phyloP scores from a whole-genome alignment of 1,140 invertebrate species.

The Macrocentrus cingulum region DNA sequence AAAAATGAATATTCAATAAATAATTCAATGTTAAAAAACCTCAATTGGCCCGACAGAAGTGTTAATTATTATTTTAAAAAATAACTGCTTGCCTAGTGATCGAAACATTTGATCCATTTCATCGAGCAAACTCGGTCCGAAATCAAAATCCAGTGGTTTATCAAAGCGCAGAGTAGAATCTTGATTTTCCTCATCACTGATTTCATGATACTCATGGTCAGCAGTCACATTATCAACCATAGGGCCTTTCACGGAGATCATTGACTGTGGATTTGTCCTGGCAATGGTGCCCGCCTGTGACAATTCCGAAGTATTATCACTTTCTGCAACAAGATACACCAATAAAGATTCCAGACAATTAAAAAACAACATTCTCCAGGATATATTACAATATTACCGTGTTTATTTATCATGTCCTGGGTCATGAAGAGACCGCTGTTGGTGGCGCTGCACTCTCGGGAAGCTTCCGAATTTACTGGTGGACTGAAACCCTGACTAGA shows the following conservation, averaged over 20 bases:
- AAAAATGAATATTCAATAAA: neutral
- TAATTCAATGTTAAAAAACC: neutral
- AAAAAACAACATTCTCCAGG: neutral
- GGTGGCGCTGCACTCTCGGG: slow-evolving; percentile 45
- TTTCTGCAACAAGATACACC: slow-evolving; percentile 38
- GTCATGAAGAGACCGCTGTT: slow-evolving; percentile 38
- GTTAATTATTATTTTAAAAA: slow-evolving; percentile 7
- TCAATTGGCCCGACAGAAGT: too few relatives aligned
- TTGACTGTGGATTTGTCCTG: slow-evolving; percentile 39
- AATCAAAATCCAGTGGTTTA: slow-evolving; percentile 71
- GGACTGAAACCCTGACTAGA: slow-evolving; percentile 51
- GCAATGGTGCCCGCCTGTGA: slow-evolving; percentile 40
- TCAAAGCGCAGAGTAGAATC: slow-evolving; percentile 55
- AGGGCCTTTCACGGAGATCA: slow-evolving; percentile 37
- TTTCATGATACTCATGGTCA: slow-evolving; percentile 89
- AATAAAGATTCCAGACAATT: slow-evolving; percentile 4
- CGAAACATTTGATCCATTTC: slow-evolving; percentile 95
- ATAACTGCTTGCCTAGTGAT: slow-evolving; percentile 61
- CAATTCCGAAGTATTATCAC: slow-evolving; percentile 47
- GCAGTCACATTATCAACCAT: slow-evolving; percentile 47
- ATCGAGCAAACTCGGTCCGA: slow-evolving; percentile 89
- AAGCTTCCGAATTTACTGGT: slow-evolving; percentile 56
- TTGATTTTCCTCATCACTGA: slow-evolving; percentile 81
- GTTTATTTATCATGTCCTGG: slow-evolving; percentile 47
- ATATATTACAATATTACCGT: slow-evolving; percentile 33